Evolutionary conservation across 2,113 vertebrate species (phyloP), one percentile per base, ranked within the genome.

Genomic region (Gracilinanus agilis): DNA sequence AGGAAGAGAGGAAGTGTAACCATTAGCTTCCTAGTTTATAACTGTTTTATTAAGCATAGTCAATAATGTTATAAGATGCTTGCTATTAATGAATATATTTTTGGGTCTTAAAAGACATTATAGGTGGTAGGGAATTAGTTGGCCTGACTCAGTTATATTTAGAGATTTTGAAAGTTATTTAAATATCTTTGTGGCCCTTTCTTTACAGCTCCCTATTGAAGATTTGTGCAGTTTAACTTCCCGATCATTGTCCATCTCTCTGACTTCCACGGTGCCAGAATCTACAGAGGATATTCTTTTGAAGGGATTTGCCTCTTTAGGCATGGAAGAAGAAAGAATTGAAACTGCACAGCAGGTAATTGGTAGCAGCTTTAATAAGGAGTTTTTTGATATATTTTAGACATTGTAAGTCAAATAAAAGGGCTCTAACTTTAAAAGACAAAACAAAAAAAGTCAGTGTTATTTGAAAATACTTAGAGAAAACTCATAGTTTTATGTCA

Each of bases 321-420:
- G 98, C 1, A 99, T 99, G 99, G 99, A 99, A 95, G 98, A 98
- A 91, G 98, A 99, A 90, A 98, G 99, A 95, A 99, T 99, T 94
- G 99, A 99, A 98, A 99, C 99, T 1, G 99, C 99, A 44, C 99
- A 99, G 90, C 99, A 99, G 99, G 99, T 99, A 96, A 97, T 75
- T 44, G 54, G 54, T 40, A 55, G 24, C 12, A 34, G 91, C 24
- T 55, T 94, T 95, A 75, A 34, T 94, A 61, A 94, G 44, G 58
- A 49, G 53, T 16, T 44, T 16, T 44, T 55, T 90, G 40, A 92
- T 94, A 10, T 94, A 40, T 91, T 95, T 89, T 91, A 88, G 61
- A 16, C 89, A 44, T 94, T 56, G 92, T 3, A 58, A 67, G 49
- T 56, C 40, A 67, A 88, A 91, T 93, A 11, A 89, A 94, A 94